Percentiles rank a stretch among this genome's conserved stretches.
Evolutionary conservation across 2,888 invertebrate species (phyloP).

Genomic region (Conops quadrifasciatus): DNA sequence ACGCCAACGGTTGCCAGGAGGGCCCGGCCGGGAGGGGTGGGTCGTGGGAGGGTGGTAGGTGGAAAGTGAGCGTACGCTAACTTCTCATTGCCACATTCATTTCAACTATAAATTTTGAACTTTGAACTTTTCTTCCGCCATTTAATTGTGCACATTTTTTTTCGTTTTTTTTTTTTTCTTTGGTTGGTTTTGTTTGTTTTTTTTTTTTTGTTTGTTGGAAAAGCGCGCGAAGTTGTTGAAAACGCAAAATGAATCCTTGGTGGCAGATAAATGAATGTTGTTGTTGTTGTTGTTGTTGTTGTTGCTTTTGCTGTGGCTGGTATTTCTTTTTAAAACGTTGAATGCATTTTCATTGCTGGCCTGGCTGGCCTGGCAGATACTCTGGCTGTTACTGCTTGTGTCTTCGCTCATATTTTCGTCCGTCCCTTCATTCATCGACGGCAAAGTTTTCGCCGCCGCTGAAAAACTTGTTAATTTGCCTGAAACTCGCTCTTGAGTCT

Average conservation of each 20-base stretch:
- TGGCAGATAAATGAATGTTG: too few relatives aligned
- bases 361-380: too few relatives aligned
- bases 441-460: neutral
- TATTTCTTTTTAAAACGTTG: neutral
- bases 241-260: too few relatives aligned
- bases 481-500: neutral
- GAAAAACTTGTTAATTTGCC: slow-evolving; percentile 7
- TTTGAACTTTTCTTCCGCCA: slow-evolving; percentile 8
- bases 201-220: too few relatives aligned
- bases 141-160: neutral
- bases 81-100: neutral
- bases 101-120: neutral
- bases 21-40: too few relatives aligned
- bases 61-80: too few relatives aligned
- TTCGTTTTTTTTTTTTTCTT: neutral
- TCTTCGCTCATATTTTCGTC: neutral
- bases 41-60: too few relatives aligned
- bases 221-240: too few relatives aligned
- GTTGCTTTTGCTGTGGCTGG: neutral
- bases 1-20: too few relatives aligned
- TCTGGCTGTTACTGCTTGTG: neutral
- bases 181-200: too few relatives aligned
- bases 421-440: neutral
- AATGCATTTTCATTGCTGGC: neutral
- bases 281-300: neutral